phyloP scores from a whole-genome alignment of 2,113 vertebrate species.

The Meles meles region DNA sequence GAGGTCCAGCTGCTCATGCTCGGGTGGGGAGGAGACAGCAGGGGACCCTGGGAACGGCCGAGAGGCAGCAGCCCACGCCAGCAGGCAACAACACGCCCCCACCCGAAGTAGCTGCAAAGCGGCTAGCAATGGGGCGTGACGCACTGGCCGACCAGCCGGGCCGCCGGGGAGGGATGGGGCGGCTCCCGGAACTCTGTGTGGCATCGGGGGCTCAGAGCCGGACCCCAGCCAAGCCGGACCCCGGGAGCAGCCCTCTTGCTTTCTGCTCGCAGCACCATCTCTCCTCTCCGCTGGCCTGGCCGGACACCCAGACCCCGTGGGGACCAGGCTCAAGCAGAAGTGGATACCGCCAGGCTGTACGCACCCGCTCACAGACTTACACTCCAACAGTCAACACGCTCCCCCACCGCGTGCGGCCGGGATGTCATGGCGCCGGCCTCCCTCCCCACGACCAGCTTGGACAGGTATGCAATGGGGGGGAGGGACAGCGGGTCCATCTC shows the following conservation, averaged over 20 bases:
- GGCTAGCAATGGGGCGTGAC: slow-evolving; percentile 15
- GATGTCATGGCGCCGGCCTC: fast-evolving
- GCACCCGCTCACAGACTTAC: fast-evolving
- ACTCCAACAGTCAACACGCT: fast-evolving
- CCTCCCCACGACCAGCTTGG: fast-evolving
- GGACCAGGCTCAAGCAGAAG: neutral
- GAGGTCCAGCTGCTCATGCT: neutral
- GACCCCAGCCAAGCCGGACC: neutral
- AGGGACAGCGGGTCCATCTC: fast-evolving
- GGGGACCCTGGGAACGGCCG: fast-evolving
- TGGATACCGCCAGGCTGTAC: neutral
- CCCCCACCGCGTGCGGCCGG: fast-evolving
- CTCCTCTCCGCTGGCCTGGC: too few relatives aligned
- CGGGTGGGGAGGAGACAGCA: neutral
- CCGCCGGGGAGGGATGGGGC: fast-evolving
- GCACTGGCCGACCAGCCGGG: neutral
- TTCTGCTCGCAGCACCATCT: fast-evolving
- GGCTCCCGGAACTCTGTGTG: fast-evolving
- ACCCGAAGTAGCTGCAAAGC: slow-evolving; percentile 14
- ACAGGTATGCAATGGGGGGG: fast-evolving
- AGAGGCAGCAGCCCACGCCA: neutral
- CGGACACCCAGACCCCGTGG: fast-evolving
- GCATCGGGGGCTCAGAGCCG: fast-evolving
- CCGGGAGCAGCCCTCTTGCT: fast-evolving
- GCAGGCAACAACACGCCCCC: neutral